Base-by-base conservation (phyloP, 23 tunicate species). In the Styela plicata region DNA sequence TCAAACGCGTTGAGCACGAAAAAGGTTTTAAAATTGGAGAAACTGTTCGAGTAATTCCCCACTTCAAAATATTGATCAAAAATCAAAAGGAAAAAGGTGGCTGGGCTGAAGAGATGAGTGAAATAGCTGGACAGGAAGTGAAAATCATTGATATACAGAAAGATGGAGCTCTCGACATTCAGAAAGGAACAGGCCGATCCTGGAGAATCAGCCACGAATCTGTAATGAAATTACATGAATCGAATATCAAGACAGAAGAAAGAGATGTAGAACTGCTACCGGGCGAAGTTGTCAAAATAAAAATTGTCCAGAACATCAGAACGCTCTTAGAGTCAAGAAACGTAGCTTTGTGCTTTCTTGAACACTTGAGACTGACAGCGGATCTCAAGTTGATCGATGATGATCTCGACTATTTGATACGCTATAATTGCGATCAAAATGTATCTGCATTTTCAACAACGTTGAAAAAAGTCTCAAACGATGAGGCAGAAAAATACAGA, bases 1-100 rank as follows among this genome's bases (percentile, higher is more conserved):
- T 24, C 0, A 34, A 24, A 1, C 52, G 17, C 18, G 18, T 24
- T 22, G 0, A 1, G 44, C 37, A 34, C 63, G 31, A 22, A 17
- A 17, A 21, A 24, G 81, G 53, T n/a, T 76, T 37, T 76, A 28
- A 25, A 26, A 24, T 76, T 24, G 81, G 81, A 27, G 64, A 76
- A 28, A 36, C 20, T 17, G 81, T 76, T 23, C 24, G 10, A 22
- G 65, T 76, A 0, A 24, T 36, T 24, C 32, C 66, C 16, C 24
- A 76, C n/a, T 24, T 76, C 31, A 36, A 36, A 44, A 44, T 10
- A 29, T 29, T 76, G 64, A 44, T 76, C 21, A 52, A 36, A 23
- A 76, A 76, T 29, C 81, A 76, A 36, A 76, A 76, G 27, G 64
- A 57, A 0, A 25, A 44, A 25, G 81, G 81, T 1, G 81, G 65